These are phyloP conservation scores for Camponotus pennsylvanicus DNA, from an alignment of 1,140 invertebrate species.

Conservation along the genomic window DNA sequence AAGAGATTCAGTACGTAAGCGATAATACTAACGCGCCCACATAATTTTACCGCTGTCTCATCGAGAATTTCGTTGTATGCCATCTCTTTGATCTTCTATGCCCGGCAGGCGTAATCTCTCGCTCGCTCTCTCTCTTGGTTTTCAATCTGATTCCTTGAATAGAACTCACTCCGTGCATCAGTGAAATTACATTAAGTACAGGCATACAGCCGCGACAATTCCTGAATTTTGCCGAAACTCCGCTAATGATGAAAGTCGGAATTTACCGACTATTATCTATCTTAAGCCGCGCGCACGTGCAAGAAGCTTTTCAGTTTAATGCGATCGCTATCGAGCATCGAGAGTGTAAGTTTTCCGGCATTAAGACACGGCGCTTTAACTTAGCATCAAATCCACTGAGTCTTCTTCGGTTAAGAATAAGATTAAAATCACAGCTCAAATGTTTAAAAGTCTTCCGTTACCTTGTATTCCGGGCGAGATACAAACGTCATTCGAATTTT, in stretches of 20 bases:
- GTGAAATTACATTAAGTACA: constrained; percentile 48
- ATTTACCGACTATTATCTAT: constrained; percentile 10
- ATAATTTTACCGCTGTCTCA: constrained; percentile 62
- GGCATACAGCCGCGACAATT: constrained; percentile 48
- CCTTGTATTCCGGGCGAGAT: neutral
- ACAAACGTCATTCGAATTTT: neutral
- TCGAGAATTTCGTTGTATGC: constrained; percentile 1
- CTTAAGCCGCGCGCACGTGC: neutral
- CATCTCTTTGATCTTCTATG: constrained; percentile 56
- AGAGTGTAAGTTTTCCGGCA: neutral
- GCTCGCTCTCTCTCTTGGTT: neutral
- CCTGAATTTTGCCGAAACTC: constrained; percentile 38
- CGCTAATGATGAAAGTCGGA: constrained; percentile 54
- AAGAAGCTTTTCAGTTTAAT: neutral
- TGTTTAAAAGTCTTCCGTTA: neutral
- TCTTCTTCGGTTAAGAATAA: neutral
- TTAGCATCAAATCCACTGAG: neutral
- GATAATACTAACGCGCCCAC: neutral
- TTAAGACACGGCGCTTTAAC: neutral
- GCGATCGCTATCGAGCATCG: neutral
- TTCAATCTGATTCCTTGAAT: constrained; percentile 49
- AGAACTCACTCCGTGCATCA: neutral
- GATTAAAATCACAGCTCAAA: neutral
- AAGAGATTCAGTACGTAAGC: neutral
- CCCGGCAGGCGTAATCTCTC: constrained; percentile 23